Base-by-base conservation (phyloP, 2,113 vertebrate species). In the Forbesichthys papilliferus region DNA sequence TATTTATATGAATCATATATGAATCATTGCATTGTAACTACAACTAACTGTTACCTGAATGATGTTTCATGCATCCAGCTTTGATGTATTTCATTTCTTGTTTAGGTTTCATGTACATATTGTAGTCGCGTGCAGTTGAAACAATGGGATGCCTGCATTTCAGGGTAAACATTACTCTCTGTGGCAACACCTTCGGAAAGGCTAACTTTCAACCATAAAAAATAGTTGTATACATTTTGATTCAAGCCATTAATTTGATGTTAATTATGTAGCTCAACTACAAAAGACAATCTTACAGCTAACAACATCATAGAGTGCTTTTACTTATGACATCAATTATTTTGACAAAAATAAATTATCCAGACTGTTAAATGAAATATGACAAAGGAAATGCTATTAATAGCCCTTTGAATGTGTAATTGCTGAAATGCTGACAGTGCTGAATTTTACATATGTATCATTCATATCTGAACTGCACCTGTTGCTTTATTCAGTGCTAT, bases 11-110 rank as follows among this genome's bases (percentile, higher is more conserved):
- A 20, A 51, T 27, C 27, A 27, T 27, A 56, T 61, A 55, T n/a
- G 27, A 27, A 48, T 62, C 10, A 13, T 52, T 74, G 55, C 66
- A 65, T 62, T 63, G 61, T 48, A 47, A 68, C 36, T 52, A 11
- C 49, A 6, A 42, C 5, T 52, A 52, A 52, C 3, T 52, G 49
- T 16, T 14, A 14, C 52, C 13, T n/a, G n/a, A 54, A 0, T 16
- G 16, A 53, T 9, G 48, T n/a, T 20, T 66, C n/a, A 33, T 47
- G 58, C 27, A 51, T 59, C n/a, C 54, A 55, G 4, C 63, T 53
- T 5, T 72, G 9, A 60, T 53, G 11, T 61, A 11, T 69, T 42
- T 63, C 8, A 60, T 47, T 3, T 73, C 13, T 27, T 74, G 48
- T 64, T 54, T 33, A 16, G 56, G 33, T 36, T 52, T 68, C 5